These are phyloP conservation scores for Willisornis vidua DNA, from an alignment of 2,113 vertebrate genomes.

Conservation along the genomic window DNA sequence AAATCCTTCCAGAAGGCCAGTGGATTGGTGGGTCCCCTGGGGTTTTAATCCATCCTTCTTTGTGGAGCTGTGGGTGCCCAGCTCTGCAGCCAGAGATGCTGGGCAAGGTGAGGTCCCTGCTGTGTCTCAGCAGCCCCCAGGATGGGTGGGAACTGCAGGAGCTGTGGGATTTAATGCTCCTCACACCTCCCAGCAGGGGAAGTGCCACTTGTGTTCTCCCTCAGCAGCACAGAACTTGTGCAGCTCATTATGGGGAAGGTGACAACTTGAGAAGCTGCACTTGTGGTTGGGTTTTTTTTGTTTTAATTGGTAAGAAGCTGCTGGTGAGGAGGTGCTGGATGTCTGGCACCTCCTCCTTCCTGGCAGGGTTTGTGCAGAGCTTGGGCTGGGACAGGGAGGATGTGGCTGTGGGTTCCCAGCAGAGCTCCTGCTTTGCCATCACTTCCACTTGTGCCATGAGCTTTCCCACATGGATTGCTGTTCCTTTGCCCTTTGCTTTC, in stretches of 20 bases:
- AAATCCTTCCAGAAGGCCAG: no score
- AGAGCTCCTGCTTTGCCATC: neutral
- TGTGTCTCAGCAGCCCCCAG: neutral
- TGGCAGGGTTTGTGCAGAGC: neutral
- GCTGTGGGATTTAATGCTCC: neutral
- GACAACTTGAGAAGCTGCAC: neutral
- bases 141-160: neutral
- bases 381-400: neutral
- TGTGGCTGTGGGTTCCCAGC: neutral
- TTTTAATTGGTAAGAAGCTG: neutral
- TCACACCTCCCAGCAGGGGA: neutral
- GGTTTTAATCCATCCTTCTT: neutral
- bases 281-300: neutral
- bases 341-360: neutral
- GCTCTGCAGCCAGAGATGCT: neutral
- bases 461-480: neutral
- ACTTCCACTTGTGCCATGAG: rapidly evolving
- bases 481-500: neutral
- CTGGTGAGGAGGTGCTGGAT: neutral
- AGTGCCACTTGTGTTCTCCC: neutral
- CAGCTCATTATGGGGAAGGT: neutral
- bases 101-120: neutral
- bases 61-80: neutral
- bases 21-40: no score
- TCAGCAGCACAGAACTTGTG: neutral